phyloP scores from a whole-genome alignment of 2,888 invertebrate genomes.

The Gerosis bhagava region DNA sequence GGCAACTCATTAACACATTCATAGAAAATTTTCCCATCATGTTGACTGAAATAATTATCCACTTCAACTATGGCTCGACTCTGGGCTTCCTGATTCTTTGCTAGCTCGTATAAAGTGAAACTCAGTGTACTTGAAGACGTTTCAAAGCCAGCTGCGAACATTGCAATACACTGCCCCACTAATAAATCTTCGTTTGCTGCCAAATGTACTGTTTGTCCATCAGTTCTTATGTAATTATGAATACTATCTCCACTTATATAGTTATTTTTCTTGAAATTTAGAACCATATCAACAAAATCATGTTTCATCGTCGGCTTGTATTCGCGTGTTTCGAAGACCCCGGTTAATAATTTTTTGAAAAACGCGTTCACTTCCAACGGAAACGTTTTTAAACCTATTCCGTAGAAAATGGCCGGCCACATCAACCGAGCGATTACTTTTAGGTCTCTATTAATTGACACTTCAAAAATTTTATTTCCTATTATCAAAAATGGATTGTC shows the following conservation, averaged over 20 bases:
- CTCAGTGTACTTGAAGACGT: slow-evolving; percentile 47
- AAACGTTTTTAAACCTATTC: slow-evolving; percentile 41
- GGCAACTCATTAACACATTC: slow-evolving; percentile 49
- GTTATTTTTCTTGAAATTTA: slow-evolving; percentile 44
- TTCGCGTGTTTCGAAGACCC: slow-evolving; percentile 43
- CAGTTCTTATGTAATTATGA: slow-evolving; percentile 38
- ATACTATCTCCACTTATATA: slow-evolving; percentile 48
- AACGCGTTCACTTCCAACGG: slow-evolving; percentile 40
- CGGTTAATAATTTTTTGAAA: slow-evolving; percentile 42
- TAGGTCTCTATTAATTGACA: slow-evolving; percentile 37
- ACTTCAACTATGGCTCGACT: slow-evolving; percentile 43
- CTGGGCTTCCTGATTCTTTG: slow-evolving; percentile 43
- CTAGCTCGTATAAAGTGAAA: slow-evolving; percentile 49
- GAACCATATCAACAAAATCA: slow-evolving; percentile 53
- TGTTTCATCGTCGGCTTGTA: slow-evolving; percentile 44
- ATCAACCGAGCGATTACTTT: slow-evolving; percentile 40
- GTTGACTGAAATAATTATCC: slow-evolving; percentile 40
- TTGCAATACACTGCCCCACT: slow-evolving; percentile 75
- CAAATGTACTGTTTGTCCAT: slow-evolving; percentile 9
- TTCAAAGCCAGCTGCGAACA: slow-evolving; percentile 63
- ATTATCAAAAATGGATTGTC: slow-evolving; percentile 45
- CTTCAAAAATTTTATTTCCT: slow-evolving; percentile 44
- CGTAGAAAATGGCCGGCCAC: slow-evolving; percentile 52
- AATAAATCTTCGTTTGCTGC: slow-evolving; percentile 63
- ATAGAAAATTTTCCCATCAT: slow-evolving; percentile 38